Percentiles rank a stretch among this genome's conserved stretches.
These are phyloP conservation scores for Mesitornis unicolor DNA, from an alignment of 2,113 vertebrate genomes.

Conservation along the genomic window DNA sequence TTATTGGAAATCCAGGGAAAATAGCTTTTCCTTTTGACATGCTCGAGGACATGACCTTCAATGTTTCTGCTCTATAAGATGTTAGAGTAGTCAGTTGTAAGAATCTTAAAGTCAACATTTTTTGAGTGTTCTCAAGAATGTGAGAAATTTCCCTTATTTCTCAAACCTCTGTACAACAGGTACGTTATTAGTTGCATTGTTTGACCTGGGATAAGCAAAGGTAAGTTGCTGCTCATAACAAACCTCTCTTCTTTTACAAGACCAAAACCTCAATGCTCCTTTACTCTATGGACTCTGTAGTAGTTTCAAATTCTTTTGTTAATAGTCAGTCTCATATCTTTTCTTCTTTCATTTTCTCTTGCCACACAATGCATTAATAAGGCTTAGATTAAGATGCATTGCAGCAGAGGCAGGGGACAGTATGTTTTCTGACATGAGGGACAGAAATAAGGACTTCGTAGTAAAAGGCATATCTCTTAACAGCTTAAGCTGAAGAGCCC, in stretches of 20 bases:
- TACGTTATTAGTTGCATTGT: not conserved
- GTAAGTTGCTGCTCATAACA: fast-evolving
- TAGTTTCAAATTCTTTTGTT: not conserved
- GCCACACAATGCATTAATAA: fast-evolving
- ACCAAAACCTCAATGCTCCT: not conserved
- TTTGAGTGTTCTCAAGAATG: not conserved
- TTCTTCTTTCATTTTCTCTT: not conserved
- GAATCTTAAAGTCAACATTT: not conserved
- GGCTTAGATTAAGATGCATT: not conserved
- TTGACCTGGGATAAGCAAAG: not conserved
- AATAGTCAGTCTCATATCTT: not conserved
- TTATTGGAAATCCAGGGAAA: not conserved
- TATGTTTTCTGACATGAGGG: not conserved
- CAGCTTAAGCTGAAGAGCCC: not conserved
- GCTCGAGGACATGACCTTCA: not conserved
- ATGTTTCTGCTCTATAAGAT: not conserved
- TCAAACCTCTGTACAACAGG: not conserved
- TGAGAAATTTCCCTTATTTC: not conserved
- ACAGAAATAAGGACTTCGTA: not conserved
- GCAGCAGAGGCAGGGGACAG: not conserved
- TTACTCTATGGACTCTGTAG: not conserved
- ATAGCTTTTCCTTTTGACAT: not conserved
- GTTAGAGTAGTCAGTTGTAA: not conserved
- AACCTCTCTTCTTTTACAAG: not conserved
- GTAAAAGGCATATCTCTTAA: not conserved